These are phyloP conservation scores for Acronicta leporina DNA, from an alignment of 2,888 invertebrate species.

Conservation along the genomic window DNA sequence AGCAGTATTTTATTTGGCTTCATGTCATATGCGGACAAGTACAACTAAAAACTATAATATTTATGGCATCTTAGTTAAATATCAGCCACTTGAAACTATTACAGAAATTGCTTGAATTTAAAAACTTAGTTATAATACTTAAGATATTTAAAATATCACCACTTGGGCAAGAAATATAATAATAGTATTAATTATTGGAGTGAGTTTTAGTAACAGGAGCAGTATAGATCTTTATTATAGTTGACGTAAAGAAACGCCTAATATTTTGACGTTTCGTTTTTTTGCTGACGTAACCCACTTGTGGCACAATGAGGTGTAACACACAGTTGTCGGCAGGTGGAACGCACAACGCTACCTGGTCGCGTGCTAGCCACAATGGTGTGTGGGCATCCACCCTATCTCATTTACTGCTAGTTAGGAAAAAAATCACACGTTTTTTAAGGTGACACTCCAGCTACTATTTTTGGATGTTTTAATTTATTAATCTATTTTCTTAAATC, in stretches of 20 bases:
- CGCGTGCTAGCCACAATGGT: constrained; percentile 65
- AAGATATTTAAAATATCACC: no score
- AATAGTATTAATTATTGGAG: no score
- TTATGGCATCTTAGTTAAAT: no score
- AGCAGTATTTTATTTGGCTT: constrained; percentile 45
- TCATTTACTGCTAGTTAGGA: constrained; percentile 34
- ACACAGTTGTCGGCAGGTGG: constrained; percentile 50
- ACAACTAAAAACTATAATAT: no score
- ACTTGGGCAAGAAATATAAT: no score
- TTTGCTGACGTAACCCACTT: constrained; percentile 53
- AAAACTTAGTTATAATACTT: no score
- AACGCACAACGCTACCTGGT: constrained; percentile 61
- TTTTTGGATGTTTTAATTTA: neutral
- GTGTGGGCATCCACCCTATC: constrained; percentile 50
- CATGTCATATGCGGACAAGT: constrained; percentile 36
- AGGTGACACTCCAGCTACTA: neutral
- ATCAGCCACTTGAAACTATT: no score
- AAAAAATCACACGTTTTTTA: constrained; percentile 54
- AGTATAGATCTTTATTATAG: no score
- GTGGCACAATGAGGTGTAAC: constrained; percentile 43
- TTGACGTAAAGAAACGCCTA: neutral
- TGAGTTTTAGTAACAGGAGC: no score
- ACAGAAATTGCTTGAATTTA: no score
- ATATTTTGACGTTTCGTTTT: constrained; percentile 40
- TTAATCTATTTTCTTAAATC: neutral